Conservation (phyloP, 2,797 vertebrate species). For the Dipus sagitta region DNA sequence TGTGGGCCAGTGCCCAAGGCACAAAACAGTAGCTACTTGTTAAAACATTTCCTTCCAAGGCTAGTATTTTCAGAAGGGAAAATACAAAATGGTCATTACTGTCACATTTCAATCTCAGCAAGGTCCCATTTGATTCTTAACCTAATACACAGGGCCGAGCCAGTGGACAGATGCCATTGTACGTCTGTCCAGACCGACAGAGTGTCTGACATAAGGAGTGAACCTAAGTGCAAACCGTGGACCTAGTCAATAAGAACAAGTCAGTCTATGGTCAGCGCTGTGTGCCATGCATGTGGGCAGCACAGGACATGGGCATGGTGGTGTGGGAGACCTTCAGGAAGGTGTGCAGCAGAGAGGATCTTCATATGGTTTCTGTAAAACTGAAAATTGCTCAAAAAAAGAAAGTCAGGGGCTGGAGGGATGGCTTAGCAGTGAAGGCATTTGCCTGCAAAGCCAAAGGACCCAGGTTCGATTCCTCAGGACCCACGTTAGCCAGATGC, state of each 20-base stretch:
- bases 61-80: constrained; percentile 30
- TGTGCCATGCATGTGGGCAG: too few relatives aligned
- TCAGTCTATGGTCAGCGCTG: background rate
- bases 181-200: background rate
- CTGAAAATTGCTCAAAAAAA: too few relatives aligned
- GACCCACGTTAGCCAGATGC: too few relatives aligned
- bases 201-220: fast-evolving
- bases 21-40: background rate
- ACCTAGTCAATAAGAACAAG: background rate
- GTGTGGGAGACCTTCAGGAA: too few relatives aligned
- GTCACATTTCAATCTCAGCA: background rate
- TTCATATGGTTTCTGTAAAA: too few relatives aligned
- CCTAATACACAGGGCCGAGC: background rate
- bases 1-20: background rate
- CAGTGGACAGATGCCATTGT: too few relatives aligned
- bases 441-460: too few relatives aligned
- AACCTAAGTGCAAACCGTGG: fast-evolving
- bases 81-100: background rate
- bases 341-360: too few relatives aligned
- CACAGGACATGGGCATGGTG: too few relatives aligned
- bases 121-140: background rate
- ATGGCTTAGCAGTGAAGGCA: too few relatives aligned
- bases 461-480: too few relatives aligned
- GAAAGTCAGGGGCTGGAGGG: too few relatives aligned
- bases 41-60: background rate